Percentiles rank a stretch among this genome's conserved stretches.
Evolutionary conservation across 1,140 invertebrate genomes (phyloP).

Genomic region (Ceratosolen solmsi): DNA sequence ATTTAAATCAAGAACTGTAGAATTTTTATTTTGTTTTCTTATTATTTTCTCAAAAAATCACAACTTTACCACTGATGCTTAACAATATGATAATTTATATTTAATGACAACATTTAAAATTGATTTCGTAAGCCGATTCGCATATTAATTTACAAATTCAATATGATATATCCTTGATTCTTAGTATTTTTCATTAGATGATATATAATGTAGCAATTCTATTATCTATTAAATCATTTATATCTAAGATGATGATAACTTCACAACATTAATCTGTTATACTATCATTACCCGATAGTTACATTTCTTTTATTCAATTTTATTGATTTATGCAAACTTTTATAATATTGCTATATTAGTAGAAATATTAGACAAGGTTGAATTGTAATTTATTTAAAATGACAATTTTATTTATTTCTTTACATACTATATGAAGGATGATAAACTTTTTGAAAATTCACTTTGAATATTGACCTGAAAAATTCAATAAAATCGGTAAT

Average conservation of each 20-base stretch:
- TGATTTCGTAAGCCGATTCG: too few relatives aligned
- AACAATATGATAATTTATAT: too few relatives aligned
- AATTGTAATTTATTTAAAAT: constrained; percentile 13
- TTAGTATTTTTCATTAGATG: neutral
- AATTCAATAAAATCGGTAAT: neutral
- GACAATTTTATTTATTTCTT: constrained; percentile 1
- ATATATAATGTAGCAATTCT: neutral
- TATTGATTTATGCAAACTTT: constrained; percentile 13
- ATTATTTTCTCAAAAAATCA: too few relatives aligned
- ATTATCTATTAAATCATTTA: neutral
- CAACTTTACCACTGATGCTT: too few relatives aligned
- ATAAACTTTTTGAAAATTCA: neutral
- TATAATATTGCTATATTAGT: neutral
- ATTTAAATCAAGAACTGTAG: too few relatives aligned
- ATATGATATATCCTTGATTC: neutral
- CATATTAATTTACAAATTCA: neutral
- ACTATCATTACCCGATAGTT: constrained; percentile 13
- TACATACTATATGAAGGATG: neutral
- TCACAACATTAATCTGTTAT: too few relatives aligned
- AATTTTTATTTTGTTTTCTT: too few relatives aligned
- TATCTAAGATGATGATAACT: neutral
- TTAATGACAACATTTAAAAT: too few relatives aligned
- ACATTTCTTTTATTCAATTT: constrained; percentile 28
- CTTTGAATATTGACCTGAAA: neutral
- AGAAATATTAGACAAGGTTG: constrained; percentile 2